Conservation (phyloP, 2,113 vertebrate species). For the Lamprotornis superbus region DNA sequence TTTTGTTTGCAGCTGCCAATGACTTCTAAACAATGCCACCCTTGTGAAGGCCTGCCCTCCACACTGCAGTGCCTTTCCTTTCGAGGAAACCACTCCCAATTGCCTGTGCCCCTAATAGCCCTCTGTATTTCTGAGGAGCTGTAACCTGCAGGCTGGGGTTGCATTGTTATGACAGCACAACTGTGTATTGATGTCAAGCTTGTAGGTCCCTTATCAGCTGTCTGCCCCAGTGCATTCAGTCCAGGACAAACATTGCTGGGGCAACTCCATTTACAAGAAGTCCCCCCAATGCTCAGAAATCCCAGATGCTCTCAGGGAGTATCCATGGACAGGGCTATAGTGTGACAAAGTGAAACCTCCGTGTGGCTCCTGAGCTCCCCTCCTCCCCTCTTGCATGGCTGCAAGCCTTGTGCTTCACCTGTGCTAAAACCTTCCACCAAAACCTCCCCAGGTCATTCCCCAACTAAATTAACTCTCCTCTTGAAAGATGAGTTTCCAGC, state of each 20-base stretch:
- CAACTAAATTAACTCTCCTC: neutral
- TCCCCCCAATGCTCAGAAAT: slow-evolving; percentile 15
- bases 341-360: slow-evolving; percentile 44
- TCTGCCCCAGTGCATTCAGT: neutral
- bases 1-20: neutral
- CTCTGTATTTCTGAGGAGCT: slow-evolving; percentile 17
- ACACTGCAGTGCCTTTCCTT: neutral
- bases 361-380: neutral
- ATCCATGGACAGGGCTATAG: slow-evolving; percentile 40
- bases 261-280: neutral
- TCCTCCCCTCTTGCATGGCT: neutral
- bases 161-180: slow-evolving; percentile 12
- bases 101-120: neutral
- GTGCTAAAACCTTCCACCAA: neutral
- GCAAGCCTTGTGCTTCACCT: neutral
- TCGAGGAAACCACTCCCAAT: neutral
- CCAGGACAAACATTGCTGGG: neutral
- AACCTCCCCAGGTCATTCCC: neutral
- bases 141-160: neutral
- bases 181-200: slow-evolving; percentile 32
- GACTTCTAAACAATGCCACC: neutral
- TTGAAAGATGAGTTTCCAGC: neutral
- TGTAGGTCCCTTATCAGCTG: slow-evolving; percentile 44
- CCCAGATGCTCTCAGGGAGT: slow-evolving; percentile 60
- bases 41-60: neutral